Base-by-base conservation (phyloP, 2,797 vertebrate genomes). In the Margarornis squamiger region DNA sequence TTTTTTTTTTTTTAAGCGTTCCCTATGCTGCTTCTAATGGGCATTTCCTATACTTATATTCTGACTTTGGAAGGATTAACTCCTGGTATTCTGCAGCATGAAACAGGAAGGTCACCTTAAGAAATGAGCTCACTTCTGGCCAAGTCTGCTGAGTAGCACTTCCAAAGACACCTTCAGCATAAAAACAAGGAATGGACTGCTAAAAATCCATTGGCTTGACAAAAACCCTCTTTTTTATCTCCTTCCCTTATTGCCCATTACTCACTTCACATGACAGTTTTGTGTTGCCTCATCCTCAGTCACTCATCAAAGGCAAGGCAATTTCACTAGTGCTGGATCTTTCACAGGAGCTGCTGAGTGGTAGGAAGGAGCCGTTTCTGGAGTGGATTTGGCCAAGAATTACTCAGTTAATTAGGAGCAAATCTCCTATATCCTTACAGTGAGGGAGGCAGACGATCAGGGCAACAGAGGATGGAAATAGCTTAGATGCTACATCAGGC, bases 91-190 rank as follows among this genome's bases (percentile, higher is more conserved):
- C 49, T 90, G 52, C 51, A 77, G 48, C 52, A 86, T 21, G 20
- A 88, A 92, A 74, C 30, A 43, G 7, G 16, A 95, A 95, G 58
- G 88, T 96, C 81, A 89, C 67, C 81, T 92, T 93, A 68, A 82
- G 63, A 88, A 94, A 95, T 89, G 82, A 93, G 94, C 88, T 96
- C 88, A 87, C 45, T 95, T 88, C 67, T 92, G 80, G 90, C 79
- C 41, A 81, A 76, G 66, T 43, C 54, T 92, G 34, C 72, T 27
- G 6, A 93, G 52, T 24, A 85, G 71, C 45, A 79, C 59, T 94
- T 92, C 63, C 38, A 43, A 86, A 93, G 36, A 90, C 70, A 92
- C 24, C n/a, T 94, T 93, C 67, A 79, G 90, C 91, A 94, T 82
- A 92, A 92, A 93, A 94, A 71, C 71, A 88, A 94, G 45, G 77